Percentiles rank a stretch among this genome's conserved stretches.
Evolutionary conservation across 1,140 invertebrate species (phyloP).

Genomic region (Heliconius congener): DNA sequence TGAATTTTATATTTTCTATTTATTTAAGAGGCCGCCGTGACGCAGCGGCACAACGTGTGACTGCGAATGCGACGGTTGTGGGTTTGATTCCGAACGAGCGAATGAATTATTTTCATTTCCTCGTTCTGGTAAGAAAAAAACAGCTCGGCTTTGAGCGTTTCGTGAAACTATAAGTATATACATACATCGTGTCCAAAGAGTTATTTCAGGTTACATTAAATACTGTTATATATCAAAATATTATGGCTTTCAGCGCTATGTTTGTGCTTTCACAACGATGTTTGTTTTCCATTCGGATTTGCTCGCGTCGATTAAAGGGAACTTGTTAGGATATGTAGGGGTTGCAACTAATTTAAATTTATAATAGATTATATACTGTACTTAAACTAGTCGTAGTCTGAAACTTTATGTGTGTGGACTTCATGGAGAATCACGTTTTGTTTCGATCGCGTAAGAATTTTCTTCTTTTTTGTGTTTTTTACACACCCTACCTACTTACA

Average conservation of each 20-base stretch:
- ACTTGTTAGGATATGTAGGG: slow-evolving; percentile 22
- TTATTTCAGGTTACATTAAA: slow-evolving; percentile 14
- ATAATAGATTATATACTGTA: too few species aligned
- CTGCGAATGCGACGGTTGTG: too few species aligned
- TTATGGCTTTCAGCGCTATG: slow-evolving; percentile 35
- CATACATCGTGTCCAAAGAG: neutral
- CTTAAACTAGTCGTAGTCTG: too few species aligned
- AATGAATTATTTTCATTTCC: too few species aligned
- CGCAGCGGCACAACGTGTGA: too few species aligned
- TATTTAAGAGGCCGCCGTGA: neutral
- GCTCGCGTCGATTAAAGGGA: slow-evolving; percentile 38
- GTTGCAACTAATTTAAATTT: neutral
- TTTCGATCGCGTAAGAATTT: too few species aligned
- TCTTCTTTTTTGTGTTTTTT: too few species aligned
- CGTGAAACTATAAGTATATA: neutral
- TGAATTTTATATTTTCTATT: neutral
- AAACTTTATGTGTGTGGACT: neutral
- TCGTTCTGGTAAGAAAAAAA: too few species aligned
- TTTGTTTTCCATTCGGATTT: slow-evolving; percentile 48
- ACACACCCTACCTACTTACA: too few species aligned
- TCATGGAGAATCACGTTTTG: too few species aligned
- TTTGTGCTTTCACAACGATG: slow-evolving; percentile 34
- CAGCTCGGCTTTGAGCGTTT: neutral
- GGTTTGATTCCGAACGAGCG: too few species aligned
- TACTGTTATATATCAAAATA: slow-evolving; percentile 41